Evolutionary conservation across 1,140 invertebrate genomes (phyloP).

Genomic region (Lucilia cuprina): DNA sequence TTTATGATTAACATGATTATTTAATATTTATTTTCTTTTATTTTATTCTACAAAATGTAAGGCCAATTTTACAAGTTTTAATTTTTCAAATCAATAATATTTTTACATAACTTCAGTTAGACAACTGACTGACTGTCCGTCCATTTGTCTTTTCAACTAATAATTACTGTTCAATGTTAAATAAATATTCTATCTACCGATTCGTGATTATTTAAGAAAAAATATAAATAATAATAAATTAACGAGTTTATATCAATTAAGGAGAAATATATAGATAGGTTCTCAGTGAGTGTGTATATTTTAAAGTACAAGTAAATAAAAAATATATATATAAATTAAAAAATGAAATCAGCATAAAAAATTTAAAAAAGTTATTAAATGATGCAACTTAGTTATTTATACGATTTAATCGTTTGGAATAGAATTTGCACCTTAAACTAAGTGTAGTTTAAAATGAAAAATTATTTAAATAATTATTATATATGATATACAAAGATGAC

Average conservation of each 20-base stretch:
- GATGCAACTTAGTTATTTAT: neutral
- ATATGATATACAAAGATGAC: neutral
- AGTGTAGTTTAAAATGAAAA: too few species aligned
- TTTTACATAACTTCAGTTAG: neutral
- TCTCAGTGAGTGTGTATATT: neutral
- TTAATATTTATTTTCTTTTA: neutral
- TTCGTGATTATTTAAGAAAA: neutral
- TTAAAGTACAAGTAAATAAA: too few species aligned
- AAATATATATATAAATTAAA: too few species aligned
- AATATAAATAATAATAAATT: neutral
- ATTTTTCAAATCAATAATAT: neutral
- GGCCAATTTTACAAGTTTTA: neutral
- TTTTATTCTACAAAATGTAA: neutral
- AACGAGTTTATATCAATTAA: neutral
- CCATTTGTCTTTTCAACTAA: neutral
- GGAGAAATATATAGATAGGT: neutral
- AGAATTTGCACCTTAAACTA: neutral
- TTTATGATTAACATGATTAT: neutral
- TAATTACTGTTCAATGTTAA: slow-evolving; percentile 20
- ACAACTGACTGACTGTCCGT: too few species aligned
- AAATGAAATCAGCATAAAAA: too few species aligned
- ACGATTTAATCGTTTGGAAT: neutral
- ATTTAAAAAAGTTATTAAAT: neutral
- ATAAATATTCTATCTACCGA: neutral
- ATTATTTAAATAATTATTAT: neutral